These are phyloP conservation scores for Holothuria glaberrima DNA, from an alignment of 35 echinoderm and acorn worm genomes.

Conservation along the genomic window DNA sequence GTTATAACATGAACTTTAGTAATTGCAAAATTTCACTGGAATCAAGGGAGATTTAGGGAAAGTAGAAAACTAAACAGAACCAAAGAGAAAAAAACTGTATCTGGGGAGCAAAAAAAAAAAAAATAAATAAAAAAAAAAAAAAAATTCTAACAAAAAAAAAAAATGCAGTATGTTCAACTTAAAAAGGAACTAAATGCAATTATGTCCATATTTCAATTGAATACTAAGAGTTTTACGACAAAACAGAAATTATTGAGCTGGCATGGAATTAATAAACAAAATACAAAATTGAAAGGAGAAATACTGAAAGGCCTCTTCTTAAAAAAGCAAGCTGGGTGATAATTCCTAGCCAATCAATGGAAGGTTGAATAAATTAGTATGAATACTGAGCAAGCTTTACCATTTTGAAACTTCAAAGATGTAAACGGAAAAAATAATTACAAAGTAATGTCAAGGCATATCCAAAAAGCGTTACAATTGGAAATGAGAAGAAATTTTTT, in stretches of 20 bases:
- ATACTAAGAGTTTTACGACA: constrained; percentile 19
- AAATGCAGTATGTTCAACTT: constrained; percentile 38
- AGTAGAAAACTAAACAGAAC: constrained; percentile 46
- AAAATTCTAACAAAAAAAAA: constrained; percentile 9
- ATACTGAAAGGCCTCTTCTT: constrained; percentile 63
- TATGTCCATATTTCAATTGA: constrained; percentile 46
- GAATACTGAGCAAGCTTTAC: constrained; percentile 65
- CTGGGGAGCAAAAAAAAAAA: constrained; percentile 25
- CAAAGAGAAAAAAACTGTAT: neutral
- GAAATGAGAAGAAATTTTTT: constrained; percentile 11
- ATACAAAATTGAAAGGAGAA: constrained; percentile 60
- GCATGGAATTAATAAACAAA: constrained; percentile 58
- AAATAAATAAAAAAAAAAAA: constrained; percentile 16
- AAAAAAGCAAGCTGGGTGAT: constrained; percentile 41
- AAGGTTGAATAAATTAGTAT: constrained; percentile 68
- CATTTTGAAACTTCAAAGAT: constrained; percentile 31
- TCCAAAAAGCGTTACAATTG: constrained; percentile 49
- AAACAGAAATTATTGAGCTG: constrained; percentile 55
- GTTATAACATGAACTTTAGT: constrained; percentile 47
- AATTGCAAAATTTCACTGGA: constrained; percentile 62
- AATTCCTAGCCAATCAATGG: constrained; percentile 58
- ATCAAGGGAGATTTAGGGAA: constrained; percentile 47
- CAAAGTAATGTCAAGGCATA: constrained; percentile 53
- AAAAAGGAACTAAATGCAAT: constrained; percentile 10
- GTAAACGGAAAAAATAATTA: constrained; percentile 16